Base-by-base conservation (phyloP, 2,797 vertebrate genomes). In the Crenuchus spilurus region DNA sequence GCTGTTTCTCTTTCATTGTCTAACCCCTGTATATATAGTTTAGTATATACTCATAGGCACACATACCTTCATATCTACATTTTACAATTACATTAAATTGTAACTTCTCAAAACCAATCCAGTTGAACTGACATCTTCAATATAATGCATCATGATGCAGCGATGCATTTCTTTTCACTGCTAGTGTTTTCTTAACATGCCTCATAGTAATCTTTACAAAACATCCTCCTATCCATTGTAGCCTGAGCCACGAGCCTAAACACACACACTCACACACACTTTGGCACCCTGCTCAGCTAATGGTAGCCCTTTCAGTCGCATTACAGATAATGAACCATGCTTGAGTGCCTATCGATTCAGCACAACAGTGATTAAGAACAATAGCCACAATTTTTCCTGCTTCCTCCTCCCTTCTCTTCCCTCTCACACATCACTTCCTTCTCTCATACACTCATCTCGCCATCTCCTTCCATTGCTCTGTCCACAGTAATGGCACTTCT, bases 301-400 rank as follows among this genome's bases (percentile, higher is more conserved):
- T 66, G 62, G 10, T 35, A 77, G 44, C 71, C 39, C 67, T 72
- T 58, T 70, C 75, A 3, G 33, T 69, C 48, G 16, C 74, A 81
- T 80, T 57, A 69, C 74, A 80, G 72, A 86, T 77, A 86, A 84
- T 85, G 78, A 86, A 76, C 68, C 78, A 77, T 70, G 82, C 80
- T 77, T 61, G 67, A 77, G 46, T 68, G 75, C 62, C 48, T 83
- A 84, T 87, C 78, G 85, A 86, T 88, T 86, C 76, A 73, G 74
- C 49, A 72, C 73, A 51, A 72, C 70, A 76, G 72, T 84, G 85
- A 87, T 89, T 85, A 86, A 87, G 77, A 82, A 80, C 63, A 83
- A 30, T 77, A 78, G 76, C 54, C 44, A 49, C 54, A 41, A 57
- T 35, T 44, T 60, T 65, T 18, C 7, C 58, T 11, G 20, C 16